These are phyloP conservation scores for Eumaeus atala DNA, from an alignment of 1,140 invertebrate species.

Conservation along the genomic window DNA sequence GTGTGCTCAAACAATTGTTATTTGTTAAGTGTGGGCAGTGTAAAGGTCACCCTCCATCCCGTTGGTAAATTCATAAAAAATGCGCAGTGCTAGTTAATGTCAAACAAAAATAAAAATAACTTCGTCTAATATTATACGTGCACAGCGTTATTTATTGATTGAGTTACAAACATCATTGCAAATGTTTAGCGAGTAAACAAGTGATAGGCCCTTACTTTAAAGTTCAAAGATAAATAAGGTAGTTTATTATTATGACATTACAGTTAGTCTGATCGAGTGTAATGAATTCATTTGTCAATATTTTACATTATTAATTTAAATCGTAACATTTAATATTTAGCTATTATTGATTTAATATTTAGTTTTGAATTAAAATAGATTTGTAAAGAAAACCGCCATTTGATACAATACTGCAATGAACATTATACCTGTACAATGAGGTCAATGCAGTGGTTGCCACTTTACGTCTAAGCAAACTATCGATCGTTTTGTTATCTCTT, in stretches of 20 bases:
- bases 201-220: no score
- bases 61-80: neutral
- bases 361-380: neutral
- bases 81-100: neutral
- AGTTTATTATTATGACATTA: no score
- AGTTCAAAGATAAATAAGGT: no score
- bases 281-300: neutral
- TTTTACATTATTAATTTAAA: neutral
- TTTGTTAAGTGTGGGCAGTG: neutral
- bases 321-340: neutral
- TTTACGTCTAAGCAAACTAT: slow-evolving; percentile 72
- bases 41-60: neutral
- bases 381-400: neutral
- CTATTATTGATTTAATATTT: neutral
- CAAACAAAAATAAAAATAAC: no score
- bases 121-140: no score
- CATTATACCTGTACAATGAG: slow-evolving; percentile 67
- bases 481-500: slow-evolving; percentile 69
- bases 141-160: no score
- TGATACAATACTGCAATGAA: slow-evolving; percentile 39
- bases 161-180: no score
- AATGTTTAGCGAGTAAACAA: no score
- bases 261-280: no score
- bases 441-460: slow-evolving; percentile 69
- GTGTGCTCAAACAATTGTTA: slow-evolving; percentile 3